Percentiles rank a stretch among this genome's conserved stretches.
Conservation (phyloP, 2,888 invertebrate genomes). For the Euplagia quadripunctaria region DNA sequence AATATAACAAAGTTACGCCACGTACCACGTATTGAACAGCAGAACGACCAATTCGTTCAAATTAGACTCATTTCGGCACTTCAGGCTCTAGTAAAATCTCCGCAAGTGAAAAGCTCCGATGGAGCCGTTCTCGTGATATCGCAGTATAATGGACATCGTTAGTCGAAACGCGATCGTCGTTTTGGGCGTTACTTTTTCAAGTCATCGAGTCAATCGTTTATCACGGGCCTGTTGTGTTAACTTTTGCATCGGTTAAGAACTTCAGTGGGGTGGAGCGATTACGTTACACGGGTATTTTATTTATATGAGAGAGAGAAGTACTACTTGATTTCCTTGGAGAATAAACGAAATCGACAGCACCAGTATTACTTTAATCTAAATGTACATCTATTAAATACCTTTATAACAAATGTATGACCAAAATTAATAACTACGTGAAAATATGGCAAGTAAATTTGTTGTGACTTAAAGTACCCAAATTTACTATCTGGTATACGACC, state of each 20-base stretch:
- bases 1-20: constrained; percentile 35
- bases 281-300: neutral
- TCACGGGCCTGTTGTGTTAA: constrained; percentile 86
- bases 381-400: neutral
- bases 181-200: constrained; percentile 85
- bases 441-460: no score
- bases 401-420: neutral
- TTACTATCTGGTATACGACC: no score
- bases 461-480: no score
- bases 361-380: neutral
- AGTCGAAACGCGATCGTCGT: constrained; percentile 76
- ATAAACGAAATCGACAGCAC: neutral
- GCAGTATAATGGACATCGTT: constrained; percentile 83
- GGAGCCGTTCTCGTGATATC: constrained; percentile 66
- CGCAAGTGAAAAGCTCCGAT: constrained; percentile 66
- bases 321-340: neutral
- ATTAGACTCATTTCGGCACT: constrained; percentile 67
- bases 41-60: constrained; percentile 63
- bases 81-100: constrained; percentile 56
- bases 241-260: constrained; percentile 70
- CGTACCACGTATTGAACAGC: constrained; percentile 44
- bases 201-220: constrained; percentile 87
- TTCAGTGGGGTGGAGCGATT: constrained; percentile 58
- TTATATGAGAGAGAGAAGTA: neutral
- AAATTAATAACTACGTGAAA: no score